These are phyloP conservation scores for Dryobates pubescens DNA, from an alignment of 2,797 vertebrate genomes.

Conservation along the genomic window DNA sequence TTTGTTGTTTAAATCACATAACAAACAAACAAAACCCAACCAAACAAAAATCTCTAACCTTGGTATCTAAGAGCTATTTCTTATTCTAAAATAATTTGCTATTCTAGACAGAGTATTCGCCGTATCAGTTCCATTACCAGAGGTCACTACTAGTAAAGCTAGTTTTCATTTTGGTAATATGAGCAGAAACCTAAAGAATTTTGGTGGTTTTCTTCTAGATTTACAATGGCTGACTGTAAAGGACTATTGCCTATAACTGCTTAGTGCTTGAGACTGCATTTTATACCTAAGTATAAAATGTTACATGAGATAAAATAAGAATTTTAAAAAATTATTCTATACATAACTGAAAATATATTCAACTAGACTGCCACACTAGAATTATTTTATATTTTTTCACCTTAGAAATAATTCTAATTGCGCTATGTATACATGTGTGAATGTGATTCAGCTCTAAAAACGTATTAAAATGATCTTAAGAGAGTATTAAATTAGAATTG, in stretches of 20 bases:
- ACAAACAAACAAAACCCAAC: background rate
- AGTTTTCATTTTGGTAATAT: background rate
- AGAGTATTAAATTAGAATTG: background rate
- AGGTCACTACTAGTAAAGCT: background rate
- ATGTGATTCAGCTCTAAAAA: background rate
- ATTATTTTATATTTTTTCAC: background rate
- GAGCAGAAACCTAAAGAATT: background rate
- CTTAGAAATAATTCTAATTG: background rate
- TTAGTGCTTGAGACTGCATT: background rate
- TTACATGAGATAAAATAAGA: background rate
- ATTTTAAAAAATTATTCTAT: fast-evolving
- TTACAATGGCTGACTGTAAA: background rate
- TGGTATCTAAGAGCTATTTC: background rate
- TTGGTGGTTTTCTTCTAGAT: background rate
- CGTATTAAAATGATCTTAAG: background rate
- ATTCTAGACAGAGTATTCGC: background rate
- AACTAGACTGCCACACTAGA: background rate
- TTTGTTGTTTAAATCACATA: background rate
- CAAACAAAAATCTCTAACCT: background rate
- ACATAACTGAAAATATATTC: background rate
- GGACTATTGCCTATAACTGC: background rate
- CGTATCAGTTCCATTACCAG: background rate
- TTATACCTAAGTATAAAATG: background rate
- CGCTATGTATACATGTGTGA: fast-evolving
- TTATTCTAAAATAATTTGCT: background rate